Conservation (phyloP, 2,797 vertebrate genomes). For the Rhinophrynus dorsalis region DNA sequence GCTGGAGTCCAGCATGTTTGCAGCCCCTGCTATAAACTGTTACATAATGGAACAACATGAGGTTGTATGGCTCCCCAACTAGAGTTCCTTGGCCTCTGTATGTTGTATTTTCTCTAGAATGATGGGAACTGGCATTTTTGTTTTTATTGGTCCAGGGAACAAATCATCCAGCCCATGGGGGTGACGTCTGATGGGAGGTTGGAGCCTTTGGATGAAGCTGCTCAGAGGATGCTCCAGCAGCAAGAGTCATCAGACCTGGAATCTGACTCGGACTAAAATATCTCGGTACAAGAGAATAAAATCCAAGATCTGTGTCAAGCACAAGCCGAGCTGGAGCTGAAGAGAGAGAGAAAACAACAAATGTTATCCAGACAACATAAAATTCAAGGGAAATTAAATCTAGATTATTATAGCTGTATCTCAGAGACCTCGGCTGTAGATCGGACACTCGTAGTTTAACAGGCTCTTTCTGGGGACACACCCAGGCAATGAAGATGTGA, state of each 20-base stretch:
- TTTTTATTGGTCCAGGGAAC: constrained; percentile 52
- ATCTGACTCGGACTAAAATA: constrained; percentile 34
- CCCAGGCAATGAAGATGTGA: background rate
- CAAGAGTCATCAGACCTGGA: constrained; percentile 44
- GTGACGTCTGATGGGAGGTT: constrained; percentile 64
- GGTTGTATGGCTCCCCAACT: too few species aligned
- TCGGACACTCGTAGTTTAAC: background rate
- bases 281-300: background rate
- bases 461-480: background rate
- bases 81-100: too few species aligned
- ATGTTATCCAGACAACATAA: constrained; percentile 47
- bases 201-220: constrained; percentile 58
- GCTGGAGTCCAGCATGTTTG: too few species aligned
- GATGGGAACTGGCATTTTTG: background rate
- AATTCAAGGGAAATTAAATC: constrained; percentile 34
- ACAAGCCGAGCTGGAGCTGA: background rate
- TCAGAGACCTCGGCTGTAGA: constrained; percentile 23
- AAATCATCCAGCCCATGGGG: constrained; percentile 69
- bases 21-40: too few species aligned
- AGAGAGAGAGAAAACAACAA: constrained; percentile 37
- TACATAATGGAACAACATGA: too few species aligned
- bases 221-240: constrained; percentile 42
- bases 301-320: background rate
- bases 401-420: constrained; percentile 39
- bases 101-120: too few species aligned